Percentiles rank a stretch among this genome's conserved stretches.
These are phyloP conservation scores for Apodemus speciosus DNA, from an alignment of 2,113 vertebrate genomes.

Conservation along the genomic window DNA sequence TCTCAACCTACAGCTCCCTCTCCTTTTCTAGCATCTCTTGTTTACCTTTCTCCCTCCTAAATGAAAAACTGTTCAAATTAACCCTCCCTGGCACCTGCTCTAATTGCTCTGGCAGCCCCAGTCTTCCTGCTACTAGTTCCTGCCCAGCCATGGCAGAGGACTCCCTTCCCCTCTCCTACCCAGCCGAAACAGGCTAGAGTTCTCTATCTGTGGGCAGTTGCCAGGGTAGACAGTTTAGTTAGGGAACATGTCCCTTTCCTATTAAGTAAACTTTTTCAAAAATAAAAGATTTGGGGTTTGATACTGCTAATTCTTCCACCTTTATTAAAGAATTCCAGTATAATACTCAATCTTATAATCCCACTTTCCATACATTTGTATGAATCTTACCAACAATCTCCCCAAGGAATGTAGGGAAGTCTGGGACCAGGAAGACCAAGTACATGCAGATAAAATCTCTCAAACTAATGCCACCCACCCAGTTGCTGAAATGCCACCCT, in stretches of 20 bases:
- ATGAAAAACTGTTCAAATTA: background rate
- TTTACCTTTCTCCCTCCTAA: background rate
- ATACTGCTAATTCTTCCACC: background rate
- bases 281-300: background rate
- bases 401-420: background rate
- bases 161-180: background rate
- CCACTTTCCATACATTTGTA: background rate
- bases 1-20: background rate
- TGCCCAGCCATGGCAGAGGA: background rate
- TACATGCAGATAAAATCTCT: background rate
- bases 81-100: background rate
- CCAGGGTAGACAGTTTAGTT: background rate
- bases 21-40: background rate
- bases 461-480: background rate
- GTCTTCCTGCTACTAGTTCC: background rate
- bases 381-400: background rate
- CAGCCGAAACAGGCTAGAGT: background rate
- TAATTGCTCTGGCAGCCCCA: background rate
- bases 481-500: background rate
- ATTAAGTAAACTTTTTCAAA: background rate
- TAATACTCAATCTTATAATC: background rate
- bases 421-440: background rate
- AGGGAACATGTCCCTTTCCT: background rate
- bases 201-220: background rate
- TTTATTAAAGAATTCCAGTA: background rate